Conservation (phyloP, 2,888 invertebrate species). For the Matsumyia berberina region DNA sequence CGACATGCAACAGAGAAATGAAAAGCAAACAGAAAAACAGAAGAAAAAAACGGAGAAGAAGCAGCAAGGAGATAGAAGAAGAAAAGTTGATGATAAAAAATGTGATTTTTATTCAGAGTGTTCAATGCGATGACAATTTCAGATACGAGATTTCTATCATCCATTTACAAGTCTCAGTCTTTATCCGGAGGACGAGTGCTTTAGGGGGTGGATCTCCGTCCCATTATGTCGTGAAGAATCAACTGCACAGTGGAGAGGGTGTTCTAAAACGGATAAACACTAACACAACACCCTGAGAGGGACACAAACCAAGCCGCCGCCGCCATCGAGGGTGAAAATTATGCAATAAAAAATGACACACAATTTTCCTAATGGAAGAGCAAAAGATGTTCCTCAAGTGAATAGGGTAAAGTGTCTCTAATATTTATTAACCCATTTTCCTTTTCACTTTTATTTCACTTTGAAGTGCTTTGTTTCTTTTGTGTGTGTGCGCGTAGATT, state of each 20-base stretch:
- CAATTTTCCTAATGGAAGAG: conserved; percentile 61
- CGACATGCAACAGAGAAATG: conserved; percentile 70
- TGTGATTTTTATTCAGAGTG: conserved; percentile 76
- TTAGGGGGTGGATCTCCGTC: conserved; percentile 15
- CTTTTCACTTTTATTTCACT: conserved; percentile 6
- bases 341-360: conserved; percentile 71
- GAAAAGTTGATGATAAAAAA: conserved; percentile 74
- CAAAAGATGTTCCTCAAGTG: conserved; percentile 38
- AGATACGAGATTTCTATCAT: conserved; percentile 75
- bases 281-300: conserved; percentile 46
- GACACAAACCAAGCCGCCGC: too few relatives aligned
- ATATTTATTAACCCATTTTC: conserved; percentile 53
- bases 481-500: not conserved
- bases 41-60: not conserved
- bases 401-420: conserved; percentile 46
- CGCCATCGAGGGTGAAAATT: conserved; percentile 58
- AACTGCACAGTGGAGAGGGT: conserved; percentile 38
- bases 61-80: too few relatives aligned
- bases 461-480: not conserved
- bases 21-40: conserved; percentile 29
- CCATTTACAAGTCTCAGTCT: conserved; percentile 66
- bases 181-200: conserved; percentile 41
- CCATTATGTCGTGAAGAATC: conserved; percentile 50
- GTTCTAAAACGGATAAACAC: conserved; percentile 63
- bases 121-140: conserved; percentile 76